Evolutionary conservation across 2,888 invertebrate genomes (phyloP), one percentile per base, ranked within the genome.

Genomic region (Anorthoa munda): DNA sequence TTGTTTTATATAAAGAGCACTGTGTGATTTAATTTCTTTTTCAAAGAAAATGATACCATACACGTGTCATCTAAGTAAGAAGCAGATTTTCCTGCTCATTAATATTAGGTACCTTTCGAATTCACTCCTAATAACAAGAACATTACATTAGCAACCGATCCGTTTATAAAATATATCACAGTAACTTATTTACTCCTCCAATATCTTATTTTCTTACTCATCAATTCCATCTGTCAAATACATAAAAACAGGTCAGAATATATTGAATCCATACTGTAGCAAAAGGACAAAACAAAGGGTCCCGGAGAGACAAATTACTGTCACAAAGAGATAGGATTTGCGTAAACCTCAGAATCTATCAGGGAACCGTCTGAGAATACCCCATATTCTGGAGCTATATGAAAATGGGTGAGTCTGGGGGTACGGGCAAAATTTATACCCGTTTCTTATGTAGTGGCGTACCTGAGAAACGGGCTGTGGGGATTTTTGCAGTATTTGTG

Each of bases 331-430:
- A 86, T 86, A 83, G 83, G 86, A 82, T 85, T 88, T 85, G 81
- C 83, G 82, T 87, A 82, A 86, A 86, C 87, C 89, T 83, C 86
- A 85, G 82, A 86, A 90, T 89, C 87, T 86, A 89, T 89, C 87
- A 87, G 81, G 69, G 74, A 77, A 68, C 78, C 79, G 82, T 84
- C 84, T 79, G 70, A 56, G 76, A 82, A 84, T 79, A 75, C 66
- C 79, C 84, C 76, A 82, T 86, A 87, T 86, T 83, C 65, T 72
- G 73, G 63, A 79, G 77, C 77, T 86, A 87, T 86, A 87, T 82
- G 86, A 90, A 88, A 88, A 86, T 88, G 82, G 82, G 84, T 83
- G 77, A 82, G 80, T 79, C 78, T 84, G 82, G 70, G 72, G 51
- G 60, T 59, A 50, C 73, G 85, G 80, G 79, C 83, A 72, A 86